Evolutionary conservation across 1,140 invertebrate species (phyloP).

Genomic region (Zaprionus taronus): DNA sequence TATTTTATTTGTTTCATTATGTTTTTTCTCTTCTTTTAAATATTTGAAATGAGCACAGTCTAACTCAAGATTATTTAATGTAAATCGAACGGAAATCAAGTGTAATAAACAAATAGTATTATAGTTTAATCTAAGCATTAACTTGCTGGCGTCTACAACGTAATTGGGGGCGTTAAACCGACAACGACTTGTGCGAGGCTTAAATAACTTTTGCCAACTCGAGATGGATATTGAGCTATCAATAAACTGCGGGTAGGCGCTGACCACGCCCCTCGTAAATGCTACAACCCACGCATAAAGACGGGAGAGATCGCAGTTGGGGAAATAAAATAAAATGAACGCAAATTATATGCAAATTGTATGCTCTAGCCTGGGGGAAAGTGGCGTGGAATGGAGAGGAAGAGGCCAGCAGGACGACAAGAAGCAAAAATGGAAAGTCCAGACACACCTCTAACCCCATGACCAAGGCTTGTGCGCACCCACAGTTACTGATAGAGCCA

Average conservation of each 20-base stretch:
- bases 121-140: neutral
- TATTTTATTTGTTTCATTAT: no score
- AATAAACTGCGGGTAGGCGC: constrained; percentile 36
- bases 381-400: constrained; percentile 19
- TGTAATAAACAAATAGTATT: neutral
- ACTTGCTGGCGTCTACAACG: neutral
- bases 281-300: constrained; percentile 47
- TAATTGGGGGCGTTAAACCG: constrained; percentile 38
- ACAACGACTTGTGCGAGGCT: constrained; percentile 25
- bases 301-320: constrained; percentile 36
- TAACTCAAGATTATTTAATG: neutral
- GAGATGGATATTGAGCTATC: constrained; percentile 36
- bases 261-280: constrained; percentile 41
- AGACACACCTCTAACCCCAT: constrained; percentile 66
- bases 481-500: constrained; percentile 1
- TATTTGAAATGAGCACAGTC: neutral
- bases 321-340: constrained; percentile 58
- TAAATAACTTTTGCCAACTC: constrained; percentile 26
- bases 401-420: constrained; percentile 22
- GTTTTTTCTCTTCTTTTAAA: no score
- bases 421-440: constrained; percentile 78
- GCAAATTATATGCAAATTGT: constrained; percentile 84
- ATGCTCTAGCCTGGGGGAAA: constrained; percentile 60
- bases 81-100: constrained; percentile 3
- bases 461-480: constrained; percentile 12